Evolutionary conservation across 2,888 invertebrate genomes (phyloP).

Genomic region (Stenoptilia bipunctidactyla): DNA sequence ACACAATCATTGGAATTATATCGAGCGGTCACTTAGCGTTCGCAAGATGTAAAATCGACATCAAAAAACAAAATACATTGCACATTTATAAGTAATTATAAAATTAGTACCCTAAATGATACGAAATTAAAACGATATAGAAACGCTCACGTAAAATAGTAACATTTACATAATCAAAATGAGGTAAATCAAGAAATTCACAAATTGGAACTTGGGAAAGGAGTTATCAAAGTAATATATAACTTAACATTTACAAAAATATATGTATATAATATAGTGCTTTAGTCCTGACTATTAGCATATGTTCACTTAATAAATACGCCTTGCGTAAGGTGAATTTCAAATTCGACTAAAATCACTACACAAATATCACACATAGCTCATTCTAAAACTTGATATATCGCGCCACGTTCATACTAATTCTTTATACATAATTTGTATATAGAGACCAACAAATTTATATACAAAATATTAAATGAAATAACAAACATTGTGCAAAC

Average conservation of each 20-base stretch:
- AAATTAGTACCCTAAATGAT: not conserved
- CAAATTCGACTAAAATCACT: conserved; percentile 41
- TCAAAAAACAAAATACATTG: not conserved
- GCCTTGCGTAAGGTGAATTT: conserved; percentile 42
- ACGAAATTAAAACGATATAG: conserved; percentile 5
- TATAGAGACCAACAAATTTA: conserved; percentile 30
- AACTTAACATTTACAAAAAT: conserved; percentile 9
- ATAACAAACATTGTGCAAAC: not conserved
- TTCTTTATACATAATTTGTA: conserved; percentile 15
- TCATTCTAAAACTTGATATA: not conserved
- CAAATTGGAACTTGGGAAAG: conserved; percentile 23
- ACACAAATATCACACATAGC: conserved; percentile 49
- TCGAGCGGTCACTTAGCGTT: no score
- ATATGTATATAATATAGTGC: conserved; percentile 27
- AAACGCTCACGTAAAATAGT: conserved; percentile 8
- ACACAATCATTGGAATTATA: no score
- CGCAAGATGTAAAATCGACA: no score
- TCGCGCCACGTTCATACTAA: no score
- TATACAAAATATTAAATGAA: no score
- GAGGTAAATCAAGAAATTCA: conserved; percentile 44
- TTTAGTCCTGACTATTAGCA: conserved; percentile 26
- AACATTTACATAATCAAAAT: conserved; percentile 21
- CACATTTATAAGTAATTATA: not conserved
- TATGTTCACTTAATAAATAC: conserved; percentile 29
- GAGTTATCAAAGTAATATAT: conserved; percentile 7